Conservation (phyloP, 2,888 invertebrate genomes). For the Atethmia centrago region DNA sequence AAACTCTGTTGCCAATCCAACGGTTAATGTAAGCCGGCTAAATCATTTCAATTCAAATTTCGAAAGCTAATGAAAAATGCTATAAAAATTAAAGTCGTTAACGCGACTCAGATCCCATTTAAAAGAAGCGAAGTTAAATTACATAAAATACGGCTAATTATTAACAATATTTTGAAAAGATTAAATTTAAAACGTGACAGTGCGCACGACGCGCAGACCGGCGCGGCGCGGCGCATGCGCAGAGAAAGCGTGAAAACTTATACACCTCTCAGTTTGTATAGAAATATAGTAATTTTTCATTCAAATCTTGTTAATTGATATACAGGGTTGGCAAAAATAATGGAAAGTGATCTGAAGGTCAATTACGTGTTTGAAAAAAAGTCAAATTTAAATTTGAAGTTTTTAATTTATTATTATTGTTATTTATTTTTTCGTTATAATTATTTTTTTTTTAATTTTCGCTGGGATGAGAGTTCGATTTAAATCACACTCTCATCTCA, state of each 20-base stretch:
- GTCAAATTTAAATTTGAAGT: too few relatives aligned
- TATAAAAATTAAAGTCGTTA: constrained; percentile 17
- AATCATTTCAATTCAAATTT: constrained; percentile 1
- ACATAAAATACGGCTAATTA: constrained; percentile 62
- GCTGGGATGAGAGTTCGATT: too few relatives aligned
- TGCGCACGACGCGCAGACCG: constrained; percentile 63
- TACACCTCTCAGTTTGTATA: constrained; percentile 67
- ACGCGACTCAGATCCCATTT: constrained; percentile 40
- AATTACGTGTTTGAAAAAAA: too few relatives aligned
- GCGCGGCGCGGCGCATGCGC: constrained; percentile 59
- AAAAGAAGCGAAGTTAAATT: constrained; percentile 52
- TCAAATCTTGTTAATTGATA: constrained; percentile 77
- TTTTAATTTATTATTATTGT: too few relatives aligned
- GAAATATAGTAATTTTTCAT: constrained; percentile 70
- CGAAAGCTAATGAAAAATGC: background rate
- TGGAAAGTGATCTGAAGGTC: background rate
- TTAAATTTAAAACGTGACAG: constrained; percentile 68
- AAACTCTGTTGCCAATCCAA: background rate
- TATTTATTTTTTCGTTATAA: too few relatives aligned
- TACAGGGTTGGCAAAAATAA: constrained; percentile 48
- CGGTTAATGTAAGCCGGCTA: too few relatives aligned
- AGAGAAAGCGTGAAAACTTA: constrained; percentile 84
- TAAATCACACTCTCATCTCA: too few relatives aligned
- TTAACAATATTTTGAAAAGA: constrained; percentile 73
- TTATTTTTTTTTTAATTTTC: too few relatives aligned